These are phyloP conservation scores for Thalassophryne amazonica DNA, from an alignment of 2,797 vertebrate species.

Conservation along the genomic window DNA sequence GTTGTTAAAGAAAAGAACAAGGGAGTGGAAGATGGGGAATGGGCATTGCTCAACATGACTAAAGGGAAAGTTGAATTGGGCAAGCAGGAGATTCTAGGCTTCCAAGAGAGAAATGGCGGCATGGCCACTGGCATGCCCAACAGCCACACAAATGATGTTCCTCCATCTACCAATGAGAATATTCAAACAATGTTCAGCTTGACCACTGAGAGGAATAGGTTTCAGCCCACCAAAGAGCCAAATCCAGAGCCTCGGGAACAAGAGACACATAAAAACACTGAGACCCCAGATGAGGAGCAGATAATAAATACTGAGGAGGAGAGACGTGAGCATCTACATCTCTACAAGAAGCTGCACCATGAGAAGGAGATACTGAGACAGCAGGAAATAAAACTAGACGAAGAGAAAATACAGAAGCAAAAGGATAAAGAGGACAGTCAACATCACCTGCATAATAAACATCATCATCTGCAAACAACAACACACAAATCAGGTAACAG, in stretches of 20 bases:
- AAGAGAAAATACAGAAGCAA: conserved; percentile 42
- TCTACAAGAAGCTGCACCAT: conserved; percentile 72
- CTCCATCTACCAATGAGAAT: conserved; percentile 27
- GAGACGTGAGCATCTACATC: conserved; percentile 66
- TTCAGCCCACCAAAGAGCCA: conserved; percentile 61
- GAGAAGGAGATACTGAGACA: conserved; percentile 69
- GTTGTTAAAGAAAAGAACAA: conserved; percentile 15
- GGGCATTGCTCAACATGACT: conserved; percentile 30
- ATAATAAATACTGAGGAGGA: conserved; percentile 57
- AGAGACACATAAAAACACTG: conserved; percentile 44
- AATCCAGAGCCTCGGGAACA: conserved; percentile 56
- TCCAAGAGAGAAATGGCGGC: neutral
- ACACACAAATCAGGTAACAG: conserved; percentile 68
- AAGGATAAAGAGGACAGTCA: conserved; percentile 30
- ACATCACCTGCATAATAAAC: conserved; percentile 47
- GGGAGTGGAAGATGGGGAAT: conserved; percentile 5
- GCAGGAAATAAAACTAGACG: conserved; percentile 58
- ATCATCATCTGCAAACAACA: conserved; percentile 53
- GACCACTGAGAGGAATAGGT: conserved; percentile 13
- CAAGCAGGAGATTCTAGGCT: neutral
- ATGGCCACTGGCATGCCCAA: conserved; percentile 10
- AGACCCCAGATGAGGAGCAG: conserved; percentile 59
- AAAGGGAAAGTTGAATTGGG: conserved; percentile 17
- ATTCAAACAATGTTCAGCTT: conserved; percentile 20
- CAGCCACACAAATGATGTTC: conserved; percentile 21